phyloP scores from a whole-genome alignment of 2,113 vertebrate species.

The Cichladusa arquata region DNA sequence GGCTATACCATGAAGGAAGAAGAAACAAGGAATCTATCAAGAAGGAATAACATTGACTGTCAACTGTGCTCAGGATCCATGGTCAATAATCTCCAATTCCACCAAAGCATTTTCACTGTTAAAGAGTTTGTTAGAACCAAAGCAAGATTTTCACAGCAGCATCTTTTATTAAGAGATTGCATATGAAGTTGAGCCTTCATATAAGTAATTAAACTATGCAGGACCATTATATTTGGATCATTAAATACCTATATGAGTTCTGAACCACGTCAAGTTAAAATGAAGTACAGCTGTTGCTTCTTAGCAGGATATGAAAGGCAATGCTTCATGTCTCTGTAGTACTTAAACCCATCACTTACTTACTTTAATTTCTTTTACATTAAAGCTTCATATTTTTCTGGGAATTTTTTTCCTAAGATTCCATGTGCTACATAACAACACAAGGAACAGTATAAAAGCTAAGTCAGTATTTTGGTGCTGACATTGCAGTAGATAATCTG shows the following conservation, averaged over 20 bases:
- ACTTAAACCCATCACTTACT: slow-evolving; percentile 57
- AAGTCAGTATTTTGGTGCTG: slow-evolving; percentile 24
- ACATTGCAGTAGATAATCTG: slow-evolving; percentile 3
- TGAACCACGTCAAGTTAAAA: slow-evolving; percentile 72
- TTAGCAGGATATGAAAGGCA: slow-evolving; percentile 63
- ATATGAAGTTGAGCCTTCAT: slow-evolving; percentile 71
- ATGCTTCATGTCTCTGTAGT: slow-evolving; percentile 62
- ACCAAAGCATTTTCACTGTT: slow-evolving; percentile 57
- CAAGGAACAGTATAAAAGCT: not conserved
- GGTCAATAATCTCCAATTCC: slow-evolving; percentile 23
- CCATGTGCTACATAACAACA: slow-evolving; percentile 33
- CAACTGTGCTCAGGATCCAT: slow-evolving; percentile 41
- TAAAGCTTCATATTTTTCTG: slow-evolving; percentile 53
- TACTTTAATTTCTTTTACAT: slow-evolving; percentile 67
- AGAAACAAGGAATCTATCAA: slow-evolving; percentile 68
- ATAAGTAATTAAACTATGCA: slow-evolving; percentile 78
- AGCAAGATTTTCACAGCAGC: slow-evolving; percentile 62
- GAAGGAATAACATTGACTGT: slow-evolving; percentile 61
- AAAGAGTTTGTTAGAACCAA: slow-evolving; percentile 62
- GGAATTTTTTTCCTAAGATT: slow-evolving; percentile 37
- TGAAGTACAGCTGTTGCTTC: slow-evolving; percentile 72
- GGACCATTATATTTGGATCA: slow-evolving; percentile 80
- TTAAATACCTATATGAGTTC: slow-evolving; percentile 75
- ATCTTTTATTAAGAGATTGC: slow-evolving; percentile 68
- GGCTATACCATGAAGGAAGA: slow-evolving; percentile 80